Percentiles rank a stretch among this genome's conserved stretches.
These are phyloP conservation scores for Neomonachus schauinslandi DNA, from an alignment of 2,113 vertebrate species.

Conservation along the genomic window DNA sequence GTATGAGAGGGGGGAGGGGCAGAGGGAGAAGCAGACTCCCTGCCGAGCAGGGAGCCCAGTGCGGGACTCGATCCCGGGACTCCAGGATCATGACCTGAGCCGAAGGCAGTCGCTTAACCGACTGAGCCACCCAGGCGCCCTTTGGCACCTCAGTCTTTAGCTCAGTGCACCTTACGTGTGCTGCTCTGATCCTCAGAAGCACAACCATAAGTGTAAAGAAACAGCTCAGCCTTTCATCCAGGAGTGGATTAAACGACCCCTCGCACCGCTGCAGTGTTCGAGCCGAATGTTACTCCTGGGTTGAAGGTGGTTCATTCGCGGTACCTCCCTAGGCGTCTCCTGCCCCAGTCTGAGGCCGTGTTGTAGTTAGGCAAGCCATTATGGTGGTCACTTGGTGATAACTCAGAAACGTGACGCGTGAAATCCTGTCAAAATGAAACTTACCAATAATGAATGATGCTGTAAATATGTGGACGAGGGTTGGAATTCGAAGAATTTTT, in stretches of 20 bases:
- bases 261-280: neutral
- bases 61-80: no score
- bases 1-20: no score
- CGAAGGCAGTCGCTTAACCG: no score
- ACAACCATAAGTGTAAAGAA: neutral
- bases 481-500: neutral
- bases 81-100: no score
- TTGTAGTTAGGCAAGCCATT: neutral
- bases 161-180: neutral
- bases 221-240: neutral
- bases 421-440: neutral
- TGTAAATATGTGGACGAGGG: neutral
- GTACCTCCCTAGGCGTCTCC: neutral
- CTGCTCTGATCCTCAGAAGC: neutral
- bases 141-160: neutral
- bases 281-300: neutral
- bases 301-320: neutral
- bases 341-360: neutral
- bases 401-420: neutral
- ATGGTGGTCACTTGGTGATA: neutral
- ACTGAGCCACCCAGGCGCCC: no score
- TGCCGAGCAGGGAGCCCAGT: no score
- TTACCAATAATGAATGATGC: neutral
- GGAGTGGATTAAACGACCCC: neutral
- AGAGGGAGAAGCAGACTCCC: no score